Evolutionary conservation across 2,797 vertebrate genomes (phyloP), one percentile per base, ranked within the genome.

Genomic region (Tangara arthus): DNA sequence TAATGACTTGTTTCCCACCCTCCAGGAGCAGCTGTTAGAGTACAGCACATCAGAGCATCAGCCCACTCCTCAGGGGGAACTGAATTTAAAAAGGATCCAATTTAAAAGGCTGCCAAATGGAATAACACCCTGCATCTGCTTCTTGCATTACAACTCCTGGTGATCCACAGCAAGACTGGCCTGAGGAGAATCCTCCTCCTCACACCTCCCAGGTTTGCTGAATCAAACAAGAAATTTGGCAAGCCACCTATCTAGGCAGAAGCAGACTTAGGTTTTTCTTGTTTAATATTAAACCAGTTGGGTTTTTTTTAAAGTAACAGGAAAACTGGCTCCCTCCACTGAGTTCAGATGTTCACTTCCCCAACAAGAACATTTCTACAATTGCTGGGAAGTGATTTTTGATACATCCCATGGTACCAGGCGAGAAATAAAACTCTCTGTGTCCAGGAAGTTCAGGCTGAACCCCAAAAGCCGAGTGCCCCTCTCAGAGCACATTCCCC

Each of bases 11-110:
- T 28, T 77, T 35, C 16, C 15, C 39, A 8, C 35, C 2, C 72
- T 61, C 32, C 0, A 0, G 30, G 32, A 83, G 56, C 56, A 55
- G 61, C 30, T 0, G 0, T 8, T 18, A 28, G 17, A 5, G 2
- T 3, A 44, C 2, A 0, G 42, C 37, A 47, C 52, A 24, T 11
- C 1, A 3, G 26, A 87, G 52, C 71, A 82, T 22, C 49, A 3
- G 44, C 41, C 20, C 15, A 3, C 8, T 44, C 59, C 7, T 30
- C 47, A 11, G 15, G 0, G 2, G 26, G 47, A 91, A 53, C n/a
- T 50, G 32, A 55, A 50, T 26, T 44, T 2, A 5, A 37, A 61
- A 39, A 30, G 18, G 8, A 41, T 27, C 21, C 20, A 2, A 28
- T 39, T 73, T 71, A 46, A 66, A 63, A 63, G 34, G 46, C 52